These are phyloP conservation scores for Daktulosphaira vitifoliae DNA, from an alignment of 1,140 invertebrate species.

Conservation along the genomic window DNA sequence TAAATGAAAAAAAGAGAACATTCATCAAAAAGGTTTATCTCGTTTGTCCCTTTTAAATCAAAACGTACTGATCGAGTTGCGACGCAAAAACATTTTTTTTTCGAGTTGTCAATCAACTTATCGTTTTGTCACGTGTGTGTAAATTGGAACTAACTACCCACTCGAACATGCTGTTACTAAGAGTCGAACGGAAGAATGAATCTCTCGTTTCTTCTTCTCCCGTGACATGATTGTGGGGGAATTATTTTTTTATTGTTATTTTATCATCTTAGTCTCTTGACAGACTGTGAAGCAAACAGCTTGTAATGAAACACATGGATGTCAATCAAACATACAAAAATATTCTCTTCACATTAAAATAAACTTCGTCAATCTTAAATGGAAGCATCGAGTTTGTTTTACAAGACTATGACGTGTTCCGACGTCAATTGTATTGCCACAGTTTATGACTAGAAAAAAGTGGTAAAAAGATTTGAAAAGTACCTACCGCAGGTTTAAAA, in stretches of 20 bases:
- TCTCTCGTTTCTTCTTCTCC: neutral
- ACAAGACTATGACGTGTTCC: too few species aligned
- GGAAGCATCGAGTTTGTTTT: too few species aligned
- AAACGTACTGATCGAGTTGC: conserved; percentile 22
- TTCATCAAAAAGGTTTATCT: too few species aligned
- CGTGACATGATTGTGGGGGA: neutral
- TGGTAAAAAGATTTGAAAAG: too few species aligned
- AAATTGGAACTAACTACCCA: too few species aligned
- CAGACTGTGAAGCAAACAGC: neutral
- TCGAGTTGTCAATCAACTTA: conserved; percentile 18
- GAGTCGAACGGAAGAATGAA: neutral
- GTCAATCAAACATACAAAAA: conserved; percentile 8
- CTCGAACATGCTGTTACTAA: too few species aligned
- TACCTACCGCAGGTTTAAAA: too few species aligned
- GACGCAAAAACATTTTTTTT: neutral
- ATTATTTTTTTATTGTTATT: too few species aligned
- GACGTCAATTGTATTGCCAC: too few species aligned
- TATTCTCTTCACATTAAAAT: neutral
- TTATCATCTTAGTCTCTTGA: neutral
- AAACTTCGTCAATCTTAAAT: neutral
- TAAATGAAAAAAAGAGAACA: too few species aligned
- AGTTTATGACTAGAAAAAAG: too few species aligned
- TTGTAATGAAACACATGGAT: conserved; percentile 26
- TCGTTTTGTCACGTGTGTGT: neutral
- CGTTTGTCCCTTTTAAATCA: neutral